phyloP scores from a whole-genome alignment of 2,888 invertebrate species.

The Erebia epiphron region DNA sequence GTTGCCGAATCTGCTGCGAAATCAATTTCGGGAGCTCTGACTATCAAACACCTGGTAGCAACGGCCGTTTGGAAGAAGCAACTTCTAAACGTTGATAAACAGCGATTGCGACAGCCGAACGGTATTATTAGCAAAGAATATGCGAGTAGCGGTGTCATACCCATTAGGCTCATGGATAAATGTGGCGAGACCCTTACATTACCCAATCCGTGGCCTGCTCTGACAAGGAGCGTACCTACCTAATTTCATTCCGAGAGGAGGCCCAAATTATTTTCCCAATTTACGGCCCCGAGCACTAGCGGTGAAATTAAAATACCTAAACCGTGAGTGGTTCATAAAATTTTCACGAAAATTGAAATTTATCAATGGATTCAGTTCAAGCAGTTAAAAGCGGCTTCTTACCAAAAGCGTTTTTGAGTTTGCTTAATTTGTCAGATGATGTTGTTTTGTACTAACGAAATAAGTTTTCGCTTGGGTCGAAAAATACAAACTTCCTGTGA shows the following conservation, averaged over 20 bases:
- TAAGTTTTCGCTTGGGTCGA: too few species aligned
- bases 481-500: too few species aligned
- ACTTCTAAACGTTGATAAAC: too few species aligned
- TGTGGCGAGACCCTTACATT: too few species aligned
- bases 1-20: too few species aligned
- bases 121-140: too few species aligned
- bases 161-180: conserved; percentile 43
- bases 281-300: conserved; percentile 24
- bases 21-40: too few species aligned
- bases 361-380: neutral
- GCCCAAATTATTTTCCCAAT: conserved; percentile 53
- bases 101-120: too few species aligned
- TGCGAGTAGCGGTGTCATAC: conserved; percentile 11
- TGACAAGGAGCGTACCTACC: conserved; percentile 29
- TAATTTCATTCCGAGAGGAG: conserved; percentile 56
- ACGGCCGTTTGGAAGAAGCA: too few species aligned
- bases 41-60: too few species aligned
- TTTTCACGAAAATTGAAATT: conserved; percentile 22
- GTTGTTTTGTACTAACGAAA: too few species aligned
- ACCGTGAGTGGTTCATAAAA: conserved; percentile 25
- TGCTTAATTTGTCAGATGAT: too few species aligned
- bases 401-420: neutral
- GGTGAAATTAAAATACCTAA: conserved; percentile 33
- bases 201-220: conserved; percentile 11
- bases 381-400: neutral